Conservation (phyloP, 2,797 vertebrate species). For the Synanceia verrucosa region DNA sequence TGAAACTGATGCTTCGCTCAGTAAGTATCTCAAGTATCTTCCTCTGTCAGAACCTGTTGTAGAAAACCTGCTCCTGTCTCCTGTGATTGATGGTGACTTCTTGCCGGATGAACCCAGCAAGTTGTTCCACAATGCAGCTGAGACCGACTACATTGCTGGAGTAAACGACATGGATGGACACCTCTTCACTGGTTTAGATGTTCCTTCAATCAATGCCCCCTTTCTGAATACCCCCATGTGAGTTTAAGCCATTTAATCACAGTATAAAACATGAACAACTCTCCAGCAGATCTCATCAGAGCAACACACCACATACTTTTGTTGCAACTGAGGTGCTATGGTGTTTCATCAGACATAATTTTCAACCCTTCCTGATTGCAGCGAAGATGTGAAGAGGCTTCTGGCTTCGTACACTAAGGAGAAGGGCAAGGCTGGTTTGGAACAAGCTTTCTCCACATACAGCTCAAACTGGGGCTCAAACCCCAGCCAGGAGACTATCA, state of each 20-base stretch:
- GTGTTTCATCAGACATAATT: neutral
- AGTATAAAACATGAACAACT: neutral
- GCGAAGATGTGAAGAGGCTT: conserved; percentile 79
- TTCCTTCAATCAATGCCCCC: conserved; percentile 83
- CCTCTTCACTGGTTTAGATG: conserved; percentile 84
- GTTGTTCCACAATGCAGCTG: conserved; percentile 87
- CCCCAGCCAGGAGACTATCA: conserved; percentile 78
- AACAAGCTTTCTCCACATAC: conserved; percentile 78
- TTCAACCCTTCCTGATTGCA: conserved; percentile 46
- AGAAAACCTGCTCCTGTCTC: conserved; percentile 79
- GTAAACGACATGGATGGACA: conserved; percentile 94
- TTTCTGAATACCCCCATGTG: conserved; percentile 78
- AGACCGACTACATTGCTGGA: conserved; percentile 89
- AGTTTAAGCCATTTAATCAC: conserved; percentile 36
- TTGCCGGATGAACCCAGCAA: conserved; percentile 85
- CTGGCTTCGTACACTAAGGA: conserved; percentile 78
- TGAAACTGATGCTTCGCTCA: neutral
- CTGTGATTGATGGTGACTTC: conserved; percentile 93
- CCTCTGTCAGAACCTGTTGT: conserved; percentile 81
- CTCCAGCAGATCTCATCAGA: neutral
- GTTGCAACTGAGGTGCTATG: neutral
- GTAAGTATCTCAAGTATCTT: neutral
- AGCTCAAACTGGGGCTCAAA: conserved; percentile 78
- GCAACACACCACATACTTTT: neutral
- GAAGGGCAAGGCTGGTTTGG: conserved; percentile 77